Evolutionary conservation across 2,888 invertebrate genomes (phyloP).

Genomic region (Amiota minor): DNA sequence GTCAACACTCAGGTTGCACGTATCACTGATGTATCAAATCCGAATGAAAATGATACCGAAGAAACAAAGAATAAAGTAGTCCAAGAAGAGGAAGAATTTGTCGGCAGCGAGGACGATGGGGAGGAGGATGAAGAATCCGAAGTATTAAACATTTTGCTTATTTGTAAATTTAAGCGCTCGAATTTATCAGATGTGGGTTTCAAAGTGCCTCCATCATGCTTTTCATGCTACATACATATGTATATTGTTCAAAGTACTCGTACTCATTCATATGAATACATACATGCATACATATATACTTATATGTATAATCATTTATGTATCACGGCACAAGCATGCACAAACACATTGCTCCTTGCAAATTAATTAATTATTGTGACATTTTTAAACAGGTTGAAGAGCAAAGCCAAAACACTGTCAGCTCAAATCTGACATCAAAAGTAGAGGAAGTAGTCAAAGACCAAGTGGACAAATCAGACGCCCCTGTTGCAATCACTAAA

Average conservation of each 20-base stretch:
- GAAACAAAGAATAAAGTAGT: conserved; percentile 9
- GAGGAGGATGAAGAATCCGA: conserved; percentile 29
- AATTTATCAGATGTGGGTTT: too few relatives aligned
- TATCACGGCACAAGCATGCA: neutral
- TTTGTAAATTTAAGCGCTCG: neutral
- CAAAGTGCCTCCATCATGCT: too few relatives aligned
- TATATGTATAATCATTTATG: neutral
- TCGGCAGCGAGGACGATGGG: conserved; percentile 32
- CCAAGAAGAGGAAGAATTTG: conserved; percentile 27
- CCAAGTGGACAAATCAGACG: neutral
- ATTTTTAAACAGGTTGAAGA: conserved; percentile 15
- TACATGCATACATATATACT: neutral
- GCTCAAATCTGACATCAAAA: neutral
- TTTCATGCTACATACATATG: neutral
- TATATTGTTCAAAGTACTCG: neutral
- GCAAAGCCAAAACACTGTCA: neutral
- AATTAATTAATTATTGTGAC: too few relatives aligned
- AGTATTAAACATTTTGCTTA: conserved; percentile 30
- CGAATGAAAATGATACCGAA: neutral
- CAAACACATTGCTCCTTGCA: too few relatives aligned
- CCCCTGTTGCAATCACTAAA: neutral
- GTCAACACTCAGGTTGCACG: neutral
- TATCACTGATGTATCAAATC: neutral
- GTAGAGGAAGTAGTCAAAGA: neutral
- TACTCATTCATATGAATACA: neutral